These are phyloP conservation scores for Bolborhynchus lineola DNA, from an alignment of 2,113 vertebrate species.

Conservation along the genomic window DNA sequence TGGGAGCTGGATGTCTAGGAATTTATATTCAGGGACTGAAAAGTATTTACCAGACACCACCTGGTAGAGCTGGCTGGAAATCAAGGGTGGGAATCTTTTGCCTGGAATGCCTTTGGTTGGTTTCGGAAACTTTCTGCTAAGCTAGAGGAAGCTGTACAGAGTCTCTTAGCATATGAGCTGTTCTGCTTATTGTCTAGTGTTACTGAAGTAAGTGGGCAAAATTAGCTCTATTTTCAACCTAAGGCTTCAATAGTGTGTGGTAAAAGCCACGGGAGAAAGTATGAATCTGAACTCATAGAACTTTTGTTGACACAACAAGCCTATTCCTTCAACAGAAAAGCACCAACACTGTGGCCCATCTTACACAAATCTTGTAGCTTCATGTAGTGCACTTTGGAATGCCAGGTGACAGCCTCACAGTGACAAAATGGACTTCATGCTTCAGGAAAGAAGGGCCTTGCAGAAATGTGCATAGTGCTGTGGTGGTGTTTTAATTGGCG, in stretches of 20 bases:
- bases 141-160: not conserved
- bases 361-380: not conserved
- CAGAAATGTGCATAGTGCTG: not conserved
- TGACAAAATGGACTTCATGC: not conserved
- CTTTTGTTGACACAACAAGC: slow-evolving; percentile 1
- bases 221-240: not conserved
- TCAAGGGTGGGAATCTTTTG: not conserved
- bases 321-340: not conserved
- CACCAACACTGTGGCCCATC: not conserved
- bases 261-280: not conserved
- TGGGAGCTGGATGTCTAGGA: not conserved
- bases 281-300: not conserved
- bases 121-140: not conserved
- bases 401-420: not conserved
- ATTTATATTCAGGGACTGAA: not conserved
- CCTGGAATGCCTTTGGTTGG: not conserved
- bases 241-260: not conserved
- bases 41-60: not conserved
- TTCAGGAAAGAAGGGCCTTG: not conserved
- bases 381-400: not conserved
- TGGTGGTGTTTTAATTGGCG: not conserved
- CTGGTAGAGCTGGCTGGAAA: slow-evolving; percentile 5
- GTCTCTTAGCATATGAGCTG: not conserved
- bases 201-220: slow-evolving; percentile 8
- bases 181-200: not conserved